Base-by-base conservation (phyloP, 2,888 invertebrate genomes). In the Polymixis flavicincta region DNA sequence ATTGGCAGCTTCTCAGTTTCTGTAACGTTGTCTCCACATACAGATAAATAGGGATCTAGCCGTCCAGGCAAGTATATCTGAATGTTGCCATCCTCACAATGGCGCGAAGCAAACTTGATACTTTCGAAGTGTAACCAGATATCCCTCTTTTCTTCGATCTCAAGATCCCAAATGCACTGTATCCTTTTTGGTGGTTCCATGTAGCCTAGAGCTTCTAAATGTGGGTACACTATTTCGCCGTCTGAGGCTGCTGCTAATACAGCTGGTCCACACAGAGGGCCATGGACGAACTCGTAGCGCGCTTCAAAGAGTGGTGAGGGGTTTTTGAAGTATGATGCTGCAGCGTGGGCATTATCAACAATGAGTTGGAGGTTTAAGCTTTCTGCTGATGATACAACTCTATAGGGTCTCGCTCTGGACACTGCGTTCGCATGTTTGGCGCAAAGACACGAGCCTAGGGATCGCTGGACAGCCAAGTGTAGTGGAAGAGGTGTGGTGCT, bases 81-180 rank as follows among this genome's bases (percentile, higher is more conserved):
- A 63, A 99, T 97, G 84, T 98, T 98, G 6, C 98, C 99, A 89
- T 98, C 98, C 81, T 98, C 98, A 91, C 99, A 99, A 78, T 98
- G 98, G 60, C 98, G 97, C 61, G 98, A 98, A 0, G 98, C 98
- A 90, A 99, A 98, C 86, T 98, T 98, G 22, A 98, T 98, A 89
- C 98, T 98, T 89, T 99, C 99, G 89, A 99, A 98, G 91, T 98
- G 98, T 48, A 99, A 94, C 98, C 98, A 98, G 37, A 99, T 97
- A 91, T 99, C 99, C 78, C 98, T 97, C 78, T 98, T 98, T 63
- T 98, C 97, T 86, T 98, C 98, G 19, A 98, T 98, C 85, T 98
- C 97, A 61, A 98, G 95, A 89, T 98, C 98, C 98, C 98, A 98
- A 86, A 98, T 98, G 88, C 98, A 98, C 87, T 98, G 97, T 84